Evolutionary conservation across 2,113 vertebrate species (phyloP).

Genomic region (Sander vitreus): DNA sequence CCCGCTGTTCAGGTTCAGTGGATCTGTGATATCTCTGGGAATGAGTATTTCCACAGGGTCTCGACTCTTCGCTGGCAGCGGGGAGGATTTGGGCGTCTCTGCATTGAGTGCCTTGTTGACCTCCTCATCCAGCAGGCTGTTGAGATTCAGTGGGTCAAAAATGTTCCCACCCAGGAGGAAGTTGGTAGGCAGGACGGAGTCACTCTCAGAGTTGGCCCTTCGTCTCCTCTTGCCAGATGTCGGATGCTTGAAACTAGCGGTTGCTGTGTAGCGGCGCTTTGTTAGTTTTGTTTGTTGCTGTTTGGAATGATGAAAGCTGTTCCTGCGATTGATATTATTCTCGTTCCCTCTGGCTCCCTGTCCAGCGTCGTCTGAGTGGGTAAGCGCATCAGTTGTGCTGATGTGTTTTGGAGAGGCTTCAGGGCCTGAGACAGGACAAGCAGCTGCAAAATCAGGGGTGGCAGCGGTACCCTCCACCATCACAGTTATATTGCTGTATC

Average conservation of each 20-base stretch:
- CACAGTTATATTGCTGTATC: conserved; percentile 49
- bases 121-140: conserved; percentile 94
- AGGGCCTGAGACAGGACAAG: conserved; percentile 63
- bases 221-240: conserved; percentile 88
- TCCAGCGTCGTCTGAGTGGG: conserved; percentile 39
- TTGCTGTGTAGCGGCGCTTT: conserved; percentile 90
- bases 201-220: conserved; percentile 91
- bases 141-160: conserved; percentile 94
- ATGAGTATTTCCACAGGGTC: conserved; percentile 96
- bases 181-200: conserved; percentile 92
- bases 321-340: conserved; percentile 77
- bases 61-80: conserved; percentile 88
- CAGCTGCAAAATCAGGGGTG: conserved; percentile 54
- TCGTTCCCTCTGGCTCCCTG: conserved; percentile 67
- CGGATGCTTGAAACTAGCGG: conserved; percentile 88
- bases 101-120: conserved; percentile 92
- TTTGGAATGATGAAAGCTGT: conserved; percentile 86
- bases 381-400: conserved; percentile 38
- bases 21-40: conserved; percentile 94
- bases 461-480: conserved; percentile 57
- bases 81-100: conserved; percentile 95
- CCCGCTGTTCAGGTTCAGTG: conserved; percentile 91
- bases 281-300: conserved; percentile 79
- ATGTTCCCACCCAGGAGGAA: conserved; percentile 95
- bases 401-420: conserved; percentile 68